Evolutionary conservation across 2,113 vertebrate genomes (phyloP), one percentile per base, ranked within the genome.

Genomic region (Butorides virescens): DNA sequence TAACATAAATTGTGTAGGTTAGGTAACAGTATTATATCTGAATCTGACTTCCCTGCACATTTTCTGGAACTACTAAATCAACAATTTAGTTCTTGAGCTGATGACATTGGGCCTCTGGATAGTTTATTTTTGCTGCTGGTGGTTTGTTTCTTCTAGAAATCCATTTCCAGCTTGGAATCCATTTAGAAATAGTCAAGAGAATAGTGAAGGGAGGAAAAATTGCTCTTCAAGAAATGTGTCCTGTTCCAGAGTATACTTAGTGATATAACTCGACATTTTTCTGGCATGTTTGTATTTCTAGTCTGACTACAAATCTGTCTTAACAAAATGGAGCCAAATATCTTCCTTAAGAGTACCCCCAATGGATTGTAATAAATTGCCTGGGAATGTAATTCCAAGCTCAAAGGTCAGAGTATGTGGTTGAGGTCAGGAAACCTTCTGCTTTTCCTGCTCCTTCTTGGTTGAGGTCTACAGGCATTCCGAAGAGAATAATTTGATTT

Each of bases 91-190:
- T 73, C 72, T 88, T 74, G 47, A 86, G 37, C n/a, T 71, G 86
- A 80, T 83, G 37, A 55, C 46, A 30, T 1, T 78, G 59, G 0
- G 1, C 73, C 74, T 85, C 50, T 75, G 73, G 37, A 44, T 55
- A 50, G 42, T 59, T 92, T 70, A 7, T 68, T 66, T 92, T 46
- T 80, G 6, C 2, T 89, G 47, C 22, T 70, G 73, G 52, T 91
- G 47, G 68, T 77, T 93, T 71, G 18, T 94, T 95, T 95, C 68
- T 91, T 92, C 76, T 94, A 75, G 73, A 95, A 88, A 86, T 89
- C 86, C 37, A 36, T 74, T 89, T 95, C 61, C 66, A 84, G 47
- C 59, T 89, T 96, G 86, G 76, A 95, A 91, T 93, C 56, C 34
- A 7, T 65, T 81, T 78, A 55, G 65, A 70, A 93, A 55, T 42